Conservation (phyloP, 2,113 vertebrate species). For the Carassius auratus region DNA sequence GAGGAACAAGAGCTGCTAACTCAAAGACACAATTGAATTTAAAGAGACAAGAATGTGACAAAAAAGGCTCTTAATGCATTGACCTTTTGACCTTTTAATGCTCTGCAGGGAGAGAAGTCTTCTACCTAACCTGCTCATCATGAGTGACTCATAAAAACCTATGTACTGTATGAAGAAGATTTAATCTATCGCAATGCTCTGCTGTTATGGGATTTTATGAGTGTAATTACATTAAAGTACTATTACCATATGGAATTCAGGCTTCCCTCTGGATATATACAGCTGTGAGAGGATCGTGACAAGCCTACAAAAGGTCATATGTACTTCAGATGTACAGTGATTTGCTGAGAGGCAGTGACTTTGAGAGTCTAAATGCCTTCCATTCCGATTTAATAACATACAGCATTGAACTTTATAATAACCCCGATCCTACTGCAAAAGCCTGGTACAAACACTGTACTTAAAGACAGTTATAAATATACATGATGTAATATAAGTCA, state of each 20-base stretch:
- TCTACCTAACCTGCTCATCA: slow-evolving; percentile 19
- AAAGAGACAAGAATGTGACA: neutral
- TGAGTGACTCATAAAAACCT: slow-evolving; percentile 13
- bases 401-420: neutral
- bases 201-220: slow-evolving; percentile 21
- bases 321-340: neutral
- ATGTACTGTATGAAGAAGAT: slow-evolving; percentile 11
- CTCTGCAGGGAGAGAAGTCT: slow-evolving; percentile 4
- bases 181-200: neutral
- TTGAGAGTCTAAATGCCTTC: neutral
- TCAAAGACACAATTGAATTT: neutral
- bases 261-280: neutral
- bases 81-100: neutral
- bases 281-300: neutral
- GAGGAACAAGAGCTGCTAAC: neutral
- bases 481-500: neutral
- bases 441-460: neutral
- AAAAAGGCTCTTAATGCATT: neutral
- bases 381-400: slow-evolving; percentile 10
- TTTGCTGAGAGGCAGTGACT: neutral
- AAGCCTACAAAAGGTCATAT: slow-evolving; percentile 15
- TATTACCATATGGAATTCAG: slow-evolving; percentile 15
- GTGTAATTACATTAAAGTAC: slow-evolving; percentile 14
- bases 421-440: neutral
- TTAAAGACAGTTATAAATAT: neutral